Evolutionary conservation across 2,888 invertebrate genomes (phyloP).

Genomic region (Stomorhina lunata): DNA sequence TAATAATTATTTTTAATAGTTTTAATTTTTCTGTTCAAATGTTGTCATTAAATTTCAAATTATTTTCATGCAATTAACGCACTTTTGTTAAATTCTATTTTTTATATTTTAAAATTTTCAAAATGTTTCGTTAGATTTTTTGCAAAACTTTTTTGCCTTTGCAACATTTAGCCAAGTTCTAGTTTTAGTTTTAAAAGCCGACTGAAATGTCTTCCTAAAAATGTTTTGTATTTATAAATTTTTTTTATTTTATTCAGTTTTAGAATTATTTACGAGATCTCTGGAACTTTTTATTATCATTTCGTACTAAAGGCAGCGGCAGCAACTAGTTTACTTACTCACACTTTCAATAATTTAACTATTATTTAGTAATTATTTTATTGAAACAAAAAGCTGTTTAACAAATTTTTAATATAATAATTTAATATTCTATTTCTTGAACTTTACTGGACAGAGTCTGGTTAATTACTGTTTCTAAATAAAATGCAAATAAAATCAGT

Average conservation of each 20-base stretch:
- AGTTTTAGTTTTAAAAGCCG: constrained; percentile 43
- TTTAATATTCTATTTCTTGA: constrained; percentile 55
- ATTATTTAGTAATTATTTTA: constrained; percentile 56
- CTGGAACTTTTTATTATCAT: constrained; percentile 18
- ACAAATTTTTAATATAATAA: background rate
- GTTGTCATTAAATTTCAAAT: background rate
- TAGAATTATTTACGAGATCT: constrained; percentile 24
- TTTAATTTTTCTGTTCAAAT: background rate
- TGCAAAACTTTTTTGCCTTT: background rate
- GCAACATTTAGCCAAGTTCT: constrained; percentile 28
- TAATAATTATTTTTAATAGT: background rate
- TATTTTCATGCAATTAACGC: background rate
- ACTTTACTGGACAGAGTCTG: constrained; percentile 70
- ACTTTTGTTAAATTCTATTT: too few relatives aligned
- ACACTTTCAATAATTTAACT: constrained; percentile 40
- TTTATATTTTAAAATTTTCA: background rate
- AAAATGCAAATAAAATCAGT: constrained; percentile 38
- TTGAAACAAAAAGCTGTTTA: constrained; percentile 13
- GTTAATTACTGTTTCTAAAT: constrained; percentile 72
- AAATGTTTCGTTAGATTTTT: background rate
- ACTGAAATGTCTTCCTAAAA: constrained; percentile 58
- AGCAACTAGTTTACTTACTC: constrained; percentile 45
- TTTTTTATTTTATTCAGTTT: background rate
- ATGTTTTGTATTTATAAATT: constrained; percentile 54
- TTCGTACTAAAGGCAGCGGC: constrained; percentile 25